Percentiles rank a stretch among this genome's conserved stretches.
These are phyloP conservation scores for Lucinisca nassula DNA, from an alignment of 2,888 invertebrate genomes.

Conservation along the genomic window DNA sequence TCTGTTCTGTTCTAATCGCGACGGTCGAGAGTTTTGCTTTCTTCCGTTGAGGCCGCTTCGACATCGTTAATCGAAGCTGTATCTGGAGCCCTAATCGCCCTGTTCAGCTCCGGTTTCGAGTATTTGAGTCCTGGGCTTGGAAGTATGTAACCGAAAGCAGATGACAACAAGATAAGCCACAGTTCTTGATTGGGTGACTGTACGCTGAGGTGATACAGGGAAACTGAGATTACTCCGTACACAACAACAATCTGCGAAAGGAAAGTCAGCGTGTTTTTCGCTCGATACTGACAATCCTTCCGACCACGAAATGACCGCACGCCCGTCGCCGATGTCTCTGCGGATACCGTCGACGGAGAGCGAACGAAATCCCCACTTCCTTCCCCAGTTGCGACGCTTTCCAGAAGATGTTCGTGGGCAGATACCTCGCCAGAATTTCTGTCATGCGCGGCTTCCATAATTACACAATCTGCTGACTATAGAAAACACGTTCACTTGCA, in stretches of 20 bases:
- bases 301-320: not conserved
- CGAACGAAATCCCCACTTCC: not conserved
- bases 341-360: not conserved
- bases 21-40: not conserved
- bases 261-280: not conserved
- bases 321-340: not conserved
- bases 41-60: not conserved
- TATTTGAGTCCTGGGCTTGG: not conserved
- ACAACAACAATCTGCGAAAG: not conserved
- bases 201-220: not conserved
- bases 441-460: not conserved
- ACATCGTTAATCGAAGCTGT: not conserved
- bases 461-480: not conserved
- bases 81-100: not conserved
- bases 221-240: not conserved
- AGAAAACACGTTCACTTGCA: too few species aligned
- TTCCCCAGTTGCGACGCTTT: not conserved
- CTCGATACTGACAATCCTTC: not conserved
- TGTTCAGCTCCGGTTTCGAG: not conserved
- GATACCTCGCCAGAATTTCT: not conserved
- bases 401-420: not conserved
- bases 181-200: not conserved
- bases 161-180: not conserved
- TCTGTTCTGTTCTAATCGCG: not conserved
- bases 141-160: not conserved